Base-by-base conservation (phyloP, 2,113 vertebrate genomes). In the Chionis minor region DNA sequence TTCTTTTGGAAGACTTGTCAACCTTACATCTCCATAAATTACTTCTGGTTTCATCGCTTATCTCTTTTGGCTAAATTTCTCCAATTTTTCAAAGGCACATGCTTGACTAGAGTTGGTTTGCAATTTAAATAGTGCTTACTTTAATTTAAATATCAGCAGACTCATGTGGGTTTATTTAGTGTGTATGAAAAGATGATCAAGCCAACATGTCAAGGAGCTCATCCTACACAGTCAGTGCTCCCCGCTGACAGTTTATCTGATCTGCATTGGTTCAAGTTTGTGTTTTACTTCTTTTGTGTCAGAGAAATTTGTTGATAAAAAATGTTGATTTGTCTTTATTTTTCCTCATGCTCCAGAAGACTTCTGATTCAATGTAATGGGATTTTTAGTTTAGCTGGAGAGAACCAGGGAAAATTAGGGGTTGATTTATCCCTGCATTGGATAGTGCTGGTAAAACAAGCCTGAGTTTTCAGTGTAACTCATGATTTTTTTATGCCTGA, bases 41-140 rank as follows among this genome's bases (percentile, higher is more conserved):
- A 74, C 35, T 74, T 6, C 33, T 78, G 9, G 4, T 86, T 92
- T 89, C 61, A 75, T 80, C 11, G 16, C 26, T 88, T 95, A 66
- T 51, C 71, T 65, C 32, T 77, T 95, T 75, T 88, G 82, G 49
- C 17, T 52, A 94, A 27, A 56, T n/a, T 77, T 90, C 49, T 44
- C 35, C 28, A 21, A 47, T 61, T 93, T 92, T 78, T 92, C 45
- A 66, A 88, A 82, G 21, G 71, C 73, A 47, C 12, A 4, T 44
- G 7, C 87, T 96, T 59, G 51, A 88, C 82, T 66, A 67, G 72
- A 86, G 73, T 62, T 4, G 3, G 47, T 94, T 96, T 96, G 58
- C 65, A 95, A 77, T 95, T 97, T 95, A 92, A 92, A 69, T 30
- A 5, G 28, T 78, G n/a, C 70, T 73, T 65, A 55, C 10, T 93